Evolutionary conservation across 2,888 invertebrate species (phyloP), one percentile per base, ranked within the genome.

Genomic region (Trisateles emortualis): DNA sequence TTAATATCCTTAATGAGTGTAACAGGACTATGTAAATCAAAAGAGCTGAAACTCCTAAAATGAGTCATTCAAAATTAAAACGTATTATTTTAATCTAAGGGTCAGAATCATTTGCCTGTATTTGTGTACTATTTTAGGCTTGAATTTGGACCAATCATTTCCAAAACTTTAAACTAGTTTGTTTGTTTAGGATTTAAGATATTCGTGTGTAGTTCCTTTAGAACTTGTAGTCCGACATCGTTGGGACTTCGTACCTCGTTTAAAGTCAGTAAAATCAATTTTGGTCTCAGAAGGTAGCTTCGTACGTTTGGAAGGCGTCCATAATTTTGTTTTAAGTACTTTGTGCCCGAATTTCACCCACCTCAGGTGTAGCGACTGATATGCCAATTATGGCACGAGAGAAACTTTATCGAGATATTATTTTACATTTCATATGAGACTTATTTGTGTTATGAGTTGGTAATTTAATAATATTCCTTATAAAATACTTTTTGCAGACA

Each of bases 151-250:
- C 72, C 80, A 79, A 79, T 79, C 79, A 82, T 83, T 84, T 68
- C 69, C 69, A 75, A 79, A 83, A n/a, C n/a, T n/a, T n/a, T n/a
- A n/a, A n/a, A 79, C 74, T 68, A 79, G 79, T 83, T 83, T 84
- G 83, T 84, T 84, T 74, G 83, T 84, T 86, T 82, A 81, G 86
- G 83, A 75, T 76, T 64, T 63, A 72, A 72, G 75, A 76, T 78
- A 76, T 79, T 76, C 65, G 75, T 57, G 52, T 65, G 32, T 64
- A 77, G 73, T 76, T 57, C 61, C 51, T 60, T 16, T 47, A 74
- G 72, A 74, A 61, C 59, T 68, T 67, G 66, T 68, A 60, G 52
- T 48, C 50, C 26, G 61, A 68, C 58, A 54, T 35, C 49, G 45
- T 63, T 60, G 33, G 24, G 43, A 22, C 16, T 41, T 26, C 43